Conservation (phyloP, 1,140 invertebrate species). For the Drosophila pseudoobscura region DNA sequence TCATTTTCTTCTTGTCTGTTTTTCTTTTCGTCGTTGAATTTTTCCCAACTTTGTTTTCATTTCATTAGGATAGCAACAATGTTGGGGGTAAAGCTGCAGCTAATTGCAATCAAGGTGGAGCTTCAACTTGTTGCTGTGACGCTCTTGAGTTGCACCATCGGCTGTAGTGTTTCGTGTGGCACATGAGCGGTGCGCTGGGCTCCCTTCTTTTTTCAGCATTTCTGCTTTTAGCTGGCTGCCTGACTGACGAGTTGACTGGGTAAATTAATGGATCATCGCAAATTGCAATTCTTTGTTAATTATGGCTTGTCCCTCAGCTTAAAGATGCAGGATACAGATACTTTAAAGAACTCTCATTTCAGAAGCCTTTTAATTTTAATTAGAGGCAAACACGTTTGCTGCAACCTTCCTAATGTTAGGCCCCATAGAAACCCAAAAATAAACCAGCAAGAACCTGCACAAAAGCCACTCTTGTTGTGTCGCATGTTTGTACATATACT, state of each 20-base stretch:
- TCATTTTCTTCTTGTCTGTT: constrained; percentile 22
- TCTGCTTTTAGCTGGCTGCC: not conserved
- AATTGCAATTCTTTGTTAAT: constrained; percentile 21
- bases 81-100: constrained; percentile 57
- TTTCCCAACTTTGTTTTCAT: constrained; percentile 64
- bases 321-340: not conserved
- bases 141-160: constrained; percentile 14
- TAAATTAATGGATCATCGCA: constrained; percentile 50
- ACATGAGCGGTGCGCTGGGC: constrained; percentile 1
- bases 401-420: constrained; percentile 12
- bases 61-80: constrained; percentile 73
- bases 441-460: constrained; percentile 20
- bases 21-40: constrained; percentile 22
- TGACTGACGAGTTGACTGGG: constrained; percentile 48
- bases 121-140: constrained; percentile 70
- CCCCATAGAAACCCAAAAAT: constrained; percentile 45
- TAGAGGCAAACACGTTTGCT: constrained; percentile 42
- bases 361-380: constrained; percentile 54
- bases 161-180: constrained; percentile 4
- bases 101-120: constrained; percentile 75
- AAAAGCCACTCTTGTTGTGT: constrained; percentile 34
- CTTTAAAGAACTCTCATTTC: not conserved
- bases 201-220: constrained; percentile 9
- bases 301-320: not conserved
- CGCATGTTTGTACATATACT: constrained; percentile 24